phyloP scores from a whole-genome alignment of 2,888 invertebrate species.

The Tipula unca region DNA sequence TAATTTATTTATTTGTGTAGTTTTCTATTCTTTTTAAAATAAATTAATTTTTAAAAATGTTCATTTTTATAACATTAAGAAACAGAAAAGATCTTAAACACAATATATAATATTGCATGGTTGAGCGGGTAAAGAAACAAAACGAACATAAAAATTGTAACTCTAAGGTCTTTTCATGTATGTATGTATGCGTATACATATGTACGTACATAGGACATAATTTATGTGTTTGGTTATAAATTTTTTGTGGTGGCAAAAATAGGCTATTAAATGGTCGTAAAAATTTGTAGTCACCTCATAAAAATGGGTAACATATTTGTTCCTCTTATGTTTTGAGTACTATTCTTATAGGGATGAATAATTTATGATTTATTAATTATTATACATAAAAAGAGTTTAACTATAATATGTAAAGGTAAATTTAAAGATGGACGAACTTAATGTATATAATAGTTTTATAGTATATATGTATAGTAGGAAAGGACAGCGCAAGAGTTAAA shows the following conservation, averaged over 20 bases:
- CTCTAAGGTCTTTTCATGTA: conserved; percentile 2
- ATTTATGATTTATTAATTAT: conserved; percentile 8
- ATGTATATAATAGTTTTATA: no score
- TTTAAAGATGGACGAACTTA: background rate
- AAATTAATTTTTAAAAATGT: background rate
- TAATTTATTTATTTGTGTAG: background rate
- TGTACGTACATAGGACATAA: background rate
- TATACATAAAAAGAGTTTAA: background rate
- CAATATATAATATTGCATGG: background rate
- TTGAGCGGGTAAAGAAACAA: background rate
- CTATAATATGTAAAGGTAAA: background rate
- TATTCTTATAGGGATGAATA: background rate
- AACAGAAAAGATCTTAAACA: background rate
- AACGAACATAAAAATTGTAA: background rate
- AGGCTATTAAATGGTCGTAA: conserved; percentile 43
- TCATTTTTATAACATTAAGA: background rate
- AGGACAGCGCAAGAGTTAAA: background rate
- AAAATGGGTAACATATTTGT: conserved; percentile 28
- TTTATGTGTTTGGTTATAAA: background rate
- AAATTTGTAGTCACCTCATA: conserved; percentile 44
- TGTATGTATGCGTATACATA: no score
- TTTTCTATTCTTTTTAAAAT: background rate
- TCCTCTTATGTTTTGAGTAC: background rate
- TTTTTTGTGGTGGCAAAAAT: conserved; percentile 24
- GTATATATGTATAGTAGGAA: background rate